Conservation (phyloP, 2,888 invertebrate species). For the Spialia ferax region DNA sequence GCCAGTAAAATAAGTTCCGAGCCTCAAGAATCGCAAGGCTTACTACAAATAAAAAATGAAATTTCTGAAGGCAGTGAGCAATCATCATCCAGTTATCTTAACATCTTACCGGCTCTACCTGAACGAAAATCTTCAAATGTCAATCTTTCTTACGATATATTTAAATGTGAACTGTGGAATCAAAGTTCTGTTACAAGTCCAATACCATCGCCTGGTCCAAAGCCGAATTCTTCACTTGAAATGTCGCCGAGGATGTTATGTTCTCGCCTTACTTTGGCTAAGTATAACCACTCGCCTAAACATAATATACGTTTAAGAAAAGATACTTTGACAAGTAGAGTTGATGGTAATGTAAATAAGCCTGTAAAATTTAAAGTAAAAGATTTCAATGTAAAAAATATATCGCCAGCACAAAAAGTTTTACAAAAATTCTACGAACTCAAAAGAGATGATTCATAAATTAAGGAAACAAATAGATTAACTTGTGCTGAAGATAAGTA, state of each 20-base stretch:
- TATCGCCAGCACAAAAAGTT: slow-evolving; percentile 66
- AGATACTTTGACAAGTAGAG: slow-evolving; percentile 40
- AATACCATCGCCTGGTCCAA: slow-evolving; percentile 55
- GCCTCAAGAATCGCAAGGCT: slow-evolving; percentile 67
- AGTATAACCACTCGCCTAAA: slow-evolving; percentile 52
- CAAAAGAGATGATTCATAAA: slow-evolving; percentile 54
- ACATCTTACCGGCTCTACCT: slow-evolving; percentile 62
- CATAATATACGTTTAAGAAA: slow-evolving; percentile 51
- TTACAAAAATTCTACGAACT: slow-evolving; percentile 68
- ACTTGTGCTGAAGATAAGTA: too few relatives aligned
- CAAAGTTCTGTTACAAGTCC: slow-evolving; percentile 69
- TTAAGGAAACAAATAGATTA: too few relatives aligned
- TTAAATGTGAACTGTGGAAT: slow-evolving; percentile 66
- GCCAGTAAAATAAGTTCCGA: slow-evolving; percentile 60
- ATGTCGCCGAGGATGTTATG: slow-evolving; percentile 65
- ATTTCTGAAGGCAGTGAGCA: slow-evolving; percentile 45
- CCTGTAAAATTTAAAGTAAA: slow-evolving; percentile 57
- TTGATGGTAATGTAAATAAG: slow-evolving; percentile 37
- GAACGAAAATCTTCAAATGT: slow-evolving; percentile 54
- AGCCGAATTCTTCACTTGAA: slow-evolving; percentile 58
- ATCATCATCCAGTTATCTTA: slow-evolving; percentile 53
- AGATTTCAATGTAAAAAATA: slow-evolving; percentile 56
- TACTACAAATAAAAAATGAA: slow-evolving; percentile 56
- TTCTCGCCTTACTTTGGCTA: slow-evolving; percentile 61
- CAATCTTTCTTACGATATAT: slow-evolving; percentile 54